These are phyloP conservation scores for Ichneumoninae sp. DNA, from an alignment of 2,888 invertebrate species.

Conservation along the genomic window DNA sequence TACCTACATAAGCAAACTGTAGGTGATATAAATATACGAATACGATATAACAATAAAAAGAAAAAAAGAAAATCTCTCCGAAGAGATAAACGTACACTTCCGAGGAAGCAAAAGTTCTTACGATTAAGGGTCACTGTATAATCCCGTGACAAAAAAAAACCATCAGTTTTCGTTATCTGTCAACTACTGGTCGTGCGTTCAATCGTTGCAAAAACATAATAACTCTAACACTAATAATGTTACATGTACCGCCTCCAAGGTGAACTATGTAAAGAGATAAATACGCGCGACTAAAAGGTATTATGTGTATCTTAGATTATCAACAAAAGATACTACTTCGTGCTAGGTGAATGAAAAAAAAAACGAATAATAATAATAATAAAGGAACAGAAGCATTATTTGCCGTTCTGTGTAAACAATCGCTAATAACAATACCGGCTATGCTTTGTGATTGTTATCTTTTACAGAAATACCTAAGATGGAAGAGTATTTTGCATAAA, in stretches of 20 bases:
- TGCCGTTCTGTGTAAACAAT: conserved; percentile 68
- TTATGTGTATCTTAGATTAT: conserved; percentile 59
- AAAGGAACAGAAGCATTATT: conserved; percentile 63
- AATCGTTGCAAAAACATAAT: conserved; percentile 58
- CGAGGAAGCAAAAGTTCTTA: conserved; percentile 60
- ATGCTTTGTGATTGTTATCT: conserved; percentile 71
- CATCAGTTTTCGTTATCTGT: conserved; percentile 68
- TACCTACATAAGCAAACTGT: conserved; percentile 67
- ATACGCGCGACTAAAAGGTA: conserved; percentile 50
- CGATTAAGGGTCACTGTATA: conserved; percentile 66
- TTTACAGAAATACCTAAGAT: conserved; percentile 66
- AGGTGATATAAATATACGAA: conserved; percentile 70
- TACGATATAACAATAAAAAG: conserved; percentile 60
- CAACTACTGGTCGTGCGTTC: conserved; percentile 65
- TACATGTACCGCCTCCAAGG: conserved; percentile 67
- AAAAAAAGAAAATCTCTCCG: conserved; percentile 48
- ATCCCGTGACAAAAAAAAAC: conserved; percentile 64
- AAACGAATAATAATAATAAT: conserved; percentile 31
- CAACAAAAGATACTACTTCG: conserved; percentile 58
- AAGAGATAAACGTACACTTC: conserved; percentile 51
- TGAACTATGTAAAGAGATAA: conserved; percentile 50
- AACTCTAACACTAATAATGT: conserved; percentile 61
- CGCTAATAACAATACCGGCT: conserved; percentile 66
- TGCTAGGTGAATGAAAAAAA: conserved; percentile 54
- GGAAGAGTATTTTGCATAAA: conserved; percentile 67